Base-by-base conservation (phyloP, 2,888 invertebrate species). In the Limenitis camilla region DNA sequence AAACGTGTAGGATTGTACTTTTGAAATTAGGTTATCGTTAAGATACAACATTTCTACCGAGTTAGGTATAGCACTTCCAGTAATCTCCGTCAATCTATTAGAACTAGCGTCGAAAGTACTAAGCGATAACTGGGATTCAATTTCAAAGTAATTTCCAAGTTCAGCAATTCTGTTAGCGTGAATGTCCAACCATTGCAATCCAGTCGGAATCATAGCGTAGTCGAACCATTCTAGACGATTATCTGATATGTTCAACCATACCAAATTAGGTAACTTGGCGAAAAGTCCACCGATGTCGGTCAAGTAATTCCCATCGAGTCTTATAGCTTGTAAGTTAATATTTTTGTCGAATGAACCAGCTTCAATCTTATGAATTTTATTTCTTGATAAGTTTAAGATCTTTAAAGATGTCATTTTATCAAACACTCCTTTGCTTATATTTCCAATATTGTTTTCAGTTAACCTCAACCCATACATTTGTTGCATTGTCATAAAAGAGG, bases 211-310 rank as follows among this genome's bases (percentile, higher is more conserved):
- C 81, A 94, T 90, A 52, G 94, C 93, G 77, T 95, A 95, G 82
- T 95, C 94, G 78, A 96, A 94, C 90, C 91, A 92, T 81, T 92
- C 92, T 62, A 96, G 88, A 72, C 91, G 91, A 83, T 96, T 96
- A 81, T 94, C 94, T 68, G 94, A 95, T 72, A 95, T 94, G 75
- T 95, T 95, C 54, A 96, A 87, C 94, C 94, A 94, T 61, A 94
- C 92, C 62, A 95, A 89, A 81, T 92, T 93, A 47, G 94, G 93
- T 63, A 95, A 86, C 80, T 94, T 93, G 32, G 92, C 91, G 74
- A 95, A 95, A 62, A 95, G 89, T 56, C 92, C 93, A 61, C 91
- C 91, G 61, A 95, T 94, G 71, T 94, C 93, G 56, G 91, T 91
- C 68, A 95, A 83, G 75, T 92, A 92, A 88, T 96, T 96, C 57